Evolutionary conservation across 2,113 vertebrate genomes (phyloP), one percentile per base, ranked within the genome.

Genomic region (Lepus timidus): DNA sequence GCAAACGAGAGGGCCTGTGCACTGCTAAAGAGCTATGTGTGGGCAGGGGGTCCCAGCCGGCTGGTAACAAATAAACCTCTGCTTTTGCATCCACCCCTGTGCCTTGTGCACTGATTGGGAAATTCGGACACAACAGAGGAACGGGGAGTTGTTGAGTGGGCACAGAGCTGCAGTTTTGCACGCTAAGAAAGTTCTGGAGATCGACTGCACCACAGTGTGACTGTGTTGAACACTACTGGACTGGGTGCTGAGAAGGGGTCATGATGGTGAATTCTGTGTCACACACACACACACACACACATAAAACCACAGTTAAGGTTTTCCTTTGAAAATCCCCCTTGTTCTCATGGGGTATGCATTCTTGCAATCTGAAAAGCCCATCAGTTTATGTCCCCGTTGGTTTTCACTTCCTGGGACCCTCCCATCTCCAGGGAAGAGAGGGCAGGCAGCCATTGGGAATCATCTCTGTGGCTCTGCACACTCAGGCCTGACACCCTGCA

Each of bases 171-270:
- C 75, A 52, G 0, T 27, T 73, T 83, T 52, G 19, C n/a, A 85
- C 74, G 79, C 74, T 58, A 58, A 78, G 89, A 80, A 92, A 39
- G 27, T 83, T 79, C 51, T 25, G 19, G n/a, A 93, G 79, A 10
- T 17, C n/a, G 20, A 25, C 8, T 95, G 16, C 9, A 23, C 55
- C 64, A 55, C 49, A 27, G 49, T 3, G 3, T 67, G 62, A 81
- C 23, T 44, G 6, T n/a, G 76, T 67, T 44, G 61, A 81, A 75
- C 52, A 39, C 61, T 36, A 33, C 55, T n/a, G 23, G 70, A 23
- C 49, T 25, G 2, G 31, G 61, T 27, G 17, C n/a, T 85, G 62
- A 76, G 23, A 88, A 67, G 10, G 33, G 31, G 68, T 55, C 23
- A 33, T 17, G 75, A 49, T 39, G 17, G 16, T 29, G 62, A 52